Percentiles rank a stretch among this genome's conserved stretches.
Conservation (phyloP, 2,113 vertebrate genomes). For the Heteronetta atricapilla region DNA sequence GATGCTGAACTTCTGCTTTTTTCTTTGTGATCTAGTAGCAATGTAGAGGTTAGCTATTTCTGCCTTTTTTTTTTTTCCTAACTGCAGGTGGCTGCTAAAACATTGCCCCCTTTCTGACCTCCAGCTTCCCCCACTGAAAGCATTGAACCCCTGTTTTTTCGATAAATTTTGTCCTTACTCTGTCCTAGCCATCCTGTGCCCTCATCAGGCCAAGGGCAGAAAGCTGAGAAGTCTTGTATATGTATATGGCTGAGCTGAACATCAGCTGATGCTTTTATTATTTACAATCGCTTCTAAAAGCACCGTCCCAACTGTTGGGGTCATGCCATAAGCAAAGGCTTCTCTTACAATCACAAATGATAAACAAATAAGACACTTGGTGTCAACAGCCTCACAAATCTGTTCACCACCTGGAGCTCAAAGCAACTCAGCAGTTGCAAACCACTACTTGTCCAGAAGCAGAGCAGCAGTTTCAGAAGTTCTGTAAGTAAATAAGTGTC, state of each 20-base stretch:
- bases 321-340: not conserved
- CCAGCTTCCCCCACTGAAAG: not conserved
- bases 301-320: not conserved
- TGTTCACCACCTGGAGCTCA: not conserved
- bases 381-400: not conserved
- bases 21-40: not conserved
- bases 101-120: not conserved
- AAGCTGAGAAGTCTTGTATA: not conserved
- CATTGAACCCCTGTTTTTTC: not conserved
- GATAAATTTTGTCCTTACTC: not conserved
- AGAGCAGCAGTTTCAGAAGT: not conserved
- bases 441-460: not conserved
- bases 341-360: not conserved
- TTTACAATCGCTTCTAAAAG: not conserved
- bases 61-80: not conserved
- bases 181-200: not conserved
- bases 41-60: not conserved
- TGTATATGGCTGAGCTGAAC: fast-evolving
- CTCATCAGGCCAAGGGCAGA: not conserved
- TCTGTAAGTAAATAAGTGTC: not conserved
- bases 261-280: not conserved
- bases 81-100: not conserved
- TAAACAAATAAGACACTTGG: not conserved
- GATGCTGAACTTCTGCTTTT: not conserved
- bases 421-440: not conserved